Base-by-base conservation (phyloP, 2,888 invertebrate species). In the Pyrrhia umbra region DNA sequence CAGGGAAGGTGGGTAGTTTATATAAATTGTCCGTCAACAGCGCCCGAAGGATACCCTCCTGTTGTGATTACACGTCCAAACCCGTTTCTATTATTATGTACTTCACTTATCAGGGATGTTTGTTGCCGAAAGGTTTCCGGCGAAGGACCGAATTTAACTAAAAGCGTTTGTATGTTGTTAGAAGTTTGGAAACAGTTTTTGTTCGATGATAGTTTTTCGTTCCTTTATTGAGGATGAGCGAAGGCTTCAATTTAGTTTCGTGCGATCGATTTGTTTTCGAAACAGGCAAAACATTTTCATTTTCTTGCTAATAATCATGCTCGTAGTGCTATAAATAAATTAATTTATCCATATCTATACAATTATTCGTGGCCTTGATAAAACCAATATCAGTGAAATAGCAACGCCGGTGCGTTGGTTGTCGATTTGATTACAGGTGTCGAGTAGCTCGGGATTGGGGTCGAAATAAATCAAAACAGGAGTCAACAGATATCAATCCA, bases 401-500 rank as follows among this genome's bases (percentile, higher is more conserved):
- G 16, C 15, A 37, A 61, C 39, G 10, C 34, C 10, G 9, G 25
- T 47, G 37, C 30, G 40, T 20, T 54, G 25, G 46, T 30, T 39
- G 54, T 20, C 21, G 34, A 52, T 40, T 71, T 64, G 20, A 77
- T 68, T 50, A 58, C 67, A 72, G 68, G 67, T 59, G 69, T 63
- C 30, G 55, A 59, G 49, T 58, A 25, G 37, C 57, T 34, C 30
- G 39, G 27, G 55, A n/a, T 65, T 55, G 56, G 39, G 54, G 47
- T 51, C 50, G 51, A 55, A 66, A 75, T 81, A 79, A 79, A 79
- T 80, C 77, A 79, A 68, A 79, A 69, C 66, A 58, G 63, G 43
- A 66, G 67, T 76, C 49, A 77, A 78, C 65, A 63, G 60, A 73
- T 60, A 76, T 79, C 68, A 74, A 72, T 68, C 65, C 71, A 75